Evolutionary conservation across 2,113 vertebrate species (phyloP).

Genomic region (Cathartes aura): DNA sequence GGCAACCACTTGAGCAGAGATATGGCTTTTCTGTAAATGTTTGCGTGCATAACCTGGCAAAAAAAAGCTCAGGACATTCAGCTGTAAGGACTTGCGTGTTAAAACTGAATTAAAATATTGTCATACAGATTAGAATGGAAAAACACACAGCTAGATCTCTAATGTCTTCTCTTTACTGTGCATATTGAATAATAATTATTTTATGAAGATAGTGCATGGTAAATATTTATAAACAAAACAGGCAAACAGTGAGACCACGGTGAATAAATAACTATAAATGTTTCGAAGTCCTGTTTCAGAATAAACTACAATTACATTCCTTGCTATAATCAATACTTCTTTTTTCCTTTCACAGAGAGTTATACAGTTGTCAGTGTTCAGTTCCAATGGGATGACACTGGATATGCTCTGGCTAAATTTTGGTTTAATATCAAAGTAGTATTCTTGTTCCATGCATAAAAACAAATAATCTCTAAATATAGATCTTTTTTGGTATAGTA

Average conservation of each 20-base stretch:
- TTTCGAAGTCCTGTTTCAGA: slow-evolving; percentile 61
- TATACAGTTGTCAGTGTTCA: background rate
- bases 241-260: slow-evolving; percentile 62
- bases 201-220: slow-evolving; percentile 62
- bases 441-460: background rate
- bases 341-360: slow-evolving; percentile 30
- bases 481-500: slow-evolving; percentile 38
- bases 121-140: slow-evolving; percentile 59
- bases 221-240: slow-evolving; percentile 78
- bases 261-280: slow-evolving; percentile 68
- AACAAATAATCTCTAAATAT: slow-evolving; percentile 6
- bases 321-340: slow-evolving; percentile 56
- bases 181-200: slow-evolving; percentile 72
- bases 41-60: slow-evolving; percentile 16
- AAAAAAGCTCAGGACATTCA: background rate
- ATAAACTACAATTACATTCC: slow-evolving; percentile 42
- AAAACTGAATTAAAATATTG: slow-evolving; percentile 72
- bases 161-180: slow-evolving; percentile 49
- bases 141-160: slow-evolving; percentile 33
- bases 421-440: slow-evolving; percentile 5
- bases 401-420: background rate
- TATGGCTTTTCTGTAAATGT: background rate
- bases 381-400: background rate
- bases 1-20: background rate
- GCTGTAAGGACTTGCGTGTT: slow-evolving; percentile 35